These are phyloP conservation scores for Pionites leucogaster DNA, from an alignment of 2,113 vertebrate genomes.

Conservation along the genomic window DNA sequence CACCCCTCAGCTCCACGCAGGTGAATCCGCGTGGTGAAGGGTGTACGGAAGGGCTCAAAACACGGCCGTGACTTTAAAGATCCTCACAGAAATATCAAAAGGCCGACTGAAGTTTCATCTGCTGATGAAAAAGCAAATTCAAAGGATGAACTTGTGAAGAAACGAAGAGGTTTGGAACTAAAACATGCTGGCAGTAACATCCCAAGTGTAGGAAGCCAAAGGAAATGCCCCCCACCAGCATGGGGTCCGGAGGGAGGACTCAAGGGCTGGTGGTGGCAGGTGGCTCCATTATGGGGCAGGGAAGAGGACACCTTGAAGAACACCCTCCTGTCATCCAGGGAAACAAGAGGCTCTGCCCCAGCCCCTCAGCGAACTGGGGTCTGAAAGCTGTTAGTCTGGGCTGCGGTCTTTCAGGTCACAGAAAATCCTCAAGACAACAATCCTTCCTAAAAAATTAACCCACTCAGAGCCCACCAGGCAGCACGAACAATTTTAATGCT, in stretches of 20 bases:
- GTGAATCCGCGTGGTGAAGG: accelerated
- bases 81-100: too few species aligned
- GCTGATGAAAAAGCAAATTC: not conserved
- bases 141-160: not conserved
- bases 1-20: not conserved
- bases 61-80: accelerated
- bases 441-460: not conserved
- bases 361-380: not conserved
- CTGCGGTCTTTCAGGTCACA: not conserved
- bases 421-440: not conserved
- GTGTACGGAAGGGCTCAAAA: not conserved
- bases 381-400: not conserved
- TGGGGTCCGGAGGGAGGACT: not conserved
- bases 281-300: not conserved
- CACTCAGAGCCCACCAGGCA: not conserved
- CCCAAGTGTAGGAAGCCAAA: not conserved
- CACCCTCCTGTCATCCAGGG: accelerated
- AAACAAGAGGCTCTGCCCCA: not conserved
- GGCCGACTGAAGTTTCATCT: not conserved
- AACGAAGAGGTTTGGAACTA: not conserved
- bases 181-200: not conserved
- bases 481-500: not conserved
- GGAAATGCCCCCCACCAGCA: accelerated
- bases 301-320: not conserved
- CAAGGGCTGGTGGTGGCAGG: accelerated